Evolutionary conservation across 92 coral and sea anemone species (phyloP).

Genomic region (Phenganax stokvisi): DNA sequence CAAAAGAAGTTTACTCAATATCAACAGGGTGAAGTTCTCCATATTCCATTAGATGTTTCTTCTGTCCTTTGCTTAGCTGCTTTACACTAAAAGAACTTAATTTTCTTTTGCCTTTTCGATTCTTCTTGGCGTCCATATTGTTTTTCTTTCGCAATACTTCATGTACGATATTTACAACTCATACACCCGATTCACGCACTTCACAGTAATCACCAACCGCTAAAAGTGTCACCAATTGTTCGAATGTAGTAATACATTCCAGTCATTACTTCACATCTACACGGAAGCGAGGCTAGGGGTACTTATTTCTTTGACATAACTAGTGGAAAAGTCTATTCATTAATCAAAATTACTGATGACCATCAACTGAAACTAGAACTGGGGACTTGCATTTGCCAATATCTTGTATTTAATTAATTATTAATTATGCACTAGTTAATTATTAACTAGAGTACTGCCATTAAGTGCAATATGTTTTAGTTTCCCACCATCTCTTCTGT

Average conservation of each 20-base stretch:
- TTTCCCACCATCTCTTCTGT: slow-evolving; percentile 12
- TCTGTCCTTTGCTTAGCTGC: slow-evolving; percentile 57
- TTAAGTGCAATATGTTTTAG: slow-evolving; percentile 1
- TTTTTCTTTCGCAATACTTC: not conserved
- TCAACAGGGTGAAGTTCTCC: slow-evolving; percentile 69
- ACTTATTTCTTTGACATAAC: too few relatives aligned
- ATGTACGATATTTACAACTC: slow-evolving; percentile 1
- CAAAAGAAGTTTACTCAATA: slow-evolving; percentile 16
- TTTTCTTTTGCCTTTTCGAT: slow-evolving; percentile 2
- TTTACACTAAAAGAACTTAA: slow-evolving; percentile 3
- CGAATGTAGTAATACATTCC: too few relatives aligned
- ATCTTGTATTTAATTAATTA: too few relatives aligned
- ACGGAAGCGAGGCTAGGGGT: too few relatives aligned
- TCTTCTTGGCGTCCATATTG: slow-evolving; percentile 18
- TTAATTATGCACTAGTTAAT: too few relatives aligned
- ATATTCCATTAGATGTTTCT: slow-evolving; percentile 59
- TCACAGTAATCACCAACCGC: not conserved
- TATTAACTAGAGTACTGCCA: not conserved
- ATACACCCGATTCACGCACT: not conserved
- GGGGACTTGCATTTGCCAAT: not conserved
- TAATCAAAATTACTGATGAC: not conserved
- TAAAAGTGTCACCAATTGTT: not conserved
- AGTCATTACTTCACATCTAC: too few relatives aligned
- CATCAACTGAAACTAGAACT: not conserved
- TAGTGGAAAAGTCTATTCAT: too few relatives aligned